Base-by-base conservation (phyloP, 30 jellyfish, hydroid and myxozoan genomes). In the Hydractinia echinata region DNA sequence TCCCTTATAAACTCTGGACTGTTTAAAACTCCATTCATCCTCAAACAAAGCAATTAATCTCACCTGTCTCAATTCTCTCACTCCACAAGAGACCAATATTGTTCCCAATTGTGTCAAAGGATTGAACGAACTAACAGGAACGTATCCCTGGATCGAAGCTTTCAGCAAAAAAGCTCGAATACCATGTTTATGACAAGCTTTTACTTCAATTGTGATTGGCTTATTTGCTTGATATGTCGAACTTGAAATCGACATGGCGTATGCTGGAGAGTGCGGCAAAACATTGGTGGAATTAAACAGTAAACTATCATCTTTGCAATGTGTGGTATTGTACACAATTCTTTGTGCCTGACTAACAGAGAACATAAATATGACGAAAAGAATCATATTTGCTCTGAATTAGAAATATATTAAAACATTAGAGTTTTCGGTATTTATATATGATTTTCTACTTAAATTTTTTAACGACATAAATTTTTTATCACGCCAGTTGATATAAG, bases 311-410 rank as follows among this genome's bases (percentile, higher is more conserved):
- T 51, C 51, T 64, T 51, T 44, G 74, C 74, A 64, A 64, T 64
- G 74, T n/a, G 74, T 64, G 19, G 74, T 64, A 64, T 64, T 64
- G 74, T 64, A 64, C 7, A 64, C 74, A 64, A 64, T 64, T 4
- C 18, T 64, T 64, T 64, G 74, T 4, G 51, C 18, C 16, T 8
- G 39, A 6, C 19, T 7, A 44, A 64, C 16, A 6, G 74, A 30
- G 44, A 30, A 30, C 44, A 30, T 30, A 30, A 30, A 30, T 30
- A 30, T 30, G 44, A 30, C 2, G 44, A 30, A 30, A 30, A 30
- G 44, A 30, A 30, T 30, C 44, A 30, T 30, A 30, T 30, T 30
- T 30, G 44, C 44, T 30, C 44, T 30, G 44, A 2, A 30, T 30
- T 2, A 30, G 44, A 30, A 30, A 30, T 30, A 30, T 30, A 30